phyloP scores from a whole-genome alignment of 2,888 invertebrate species.

The Uropetala carovei region DNA sequence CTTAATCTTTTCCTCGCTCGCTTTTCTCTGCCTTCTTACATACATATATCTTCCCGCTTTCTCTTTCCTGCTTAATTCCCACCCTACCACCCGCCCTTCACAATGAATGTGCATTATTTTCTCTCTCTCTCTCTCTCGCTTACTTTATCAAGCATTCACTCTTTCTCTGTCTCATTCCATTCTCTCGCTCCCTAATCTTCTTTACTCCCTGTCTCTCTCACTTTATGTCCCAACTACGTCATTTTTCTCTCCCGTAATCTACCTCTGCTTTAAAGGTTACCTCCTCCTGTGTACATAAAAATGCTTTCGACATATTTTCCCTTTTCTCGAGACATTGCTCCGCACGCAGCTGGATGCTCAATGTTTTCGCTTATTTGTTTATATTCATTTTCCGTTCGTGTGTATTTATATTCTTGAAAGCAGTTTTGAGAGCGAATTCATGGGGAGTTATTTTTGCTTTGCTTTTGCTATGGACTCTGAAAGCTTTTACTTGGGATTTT shows the following conservation, averaged over 20 bases:
- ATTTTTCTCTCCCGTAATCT: not conserved
- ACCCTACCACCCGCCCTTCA: not conserved
- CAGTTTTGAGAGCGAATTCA: no score
- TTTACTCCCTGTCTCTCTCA: not conserved
- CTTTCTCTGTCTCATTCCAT: not conserved
- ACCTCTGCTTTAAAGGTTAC: not conserved
- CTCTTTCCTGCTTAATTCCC: constrained; percentile 13
- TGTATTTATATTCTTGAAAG: no score
- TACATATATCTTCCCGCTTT: constrained; percentile 13
- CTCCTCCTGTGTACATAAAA: not conserved
- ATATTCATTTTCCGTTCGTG: not conserved
- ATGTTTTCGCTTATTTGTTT: not conserved
- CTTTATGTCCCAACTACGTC: not conserved
- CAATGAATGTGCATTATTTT: constrained; percentile 18
- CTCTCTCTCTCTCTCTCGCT: not conserved
- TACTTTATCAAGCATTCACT: not conserved
- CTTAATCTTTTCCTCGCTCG: not conserved
- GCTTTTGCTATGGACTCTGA: no score
- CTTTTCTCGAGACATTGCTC: not conserved
- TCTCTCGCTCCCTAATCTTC: not conserved
- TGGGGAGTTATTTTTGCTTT: no score
- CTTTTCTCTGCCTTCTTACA: not conserved
- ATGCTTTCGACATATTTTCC: not conserved
- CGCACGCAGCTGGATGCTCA: not conserved
- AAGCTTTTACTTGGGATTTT: no score